Conservation (phyloP, 1,140 invertebrate species). For the Coenobita brevimanus region DNA sequence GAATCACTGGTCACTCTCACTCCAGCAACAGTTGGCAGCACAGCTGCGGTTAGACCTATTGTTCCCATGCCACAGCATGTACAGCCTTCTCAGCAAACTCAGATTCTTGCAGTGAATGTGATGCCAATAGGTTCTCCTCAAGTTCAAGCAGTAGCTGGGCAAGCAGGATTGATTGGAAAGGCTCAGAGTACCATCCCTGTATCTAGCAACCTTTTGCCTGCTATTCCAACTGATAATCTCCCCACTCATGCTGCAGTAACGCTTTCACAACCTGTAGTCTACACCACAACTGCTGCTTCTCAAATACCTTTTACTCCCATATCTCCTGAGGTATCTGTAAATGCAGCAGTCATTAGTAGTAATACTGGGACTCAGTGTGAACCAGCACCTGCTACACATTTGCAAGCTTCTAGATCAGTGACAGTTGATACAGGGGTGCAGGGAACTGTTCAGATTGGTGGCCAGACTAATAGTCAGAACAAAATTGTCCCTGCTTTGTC, state of each 20-base stretch:
- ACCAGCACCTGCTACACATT: background rate
- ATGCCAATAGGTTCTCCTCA: constrained; percentile 47
- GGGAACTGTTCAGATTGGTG: background rate
- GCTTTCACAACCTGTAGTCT: background rate
- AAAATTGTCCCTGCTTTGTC: background rate
- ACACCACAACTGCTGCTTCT: constrained; percentile 16
- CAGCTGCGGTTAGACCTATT: constrained; percentile 55
- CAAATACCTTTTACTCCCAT: background rate
- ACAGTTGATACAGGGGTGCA: background rate
- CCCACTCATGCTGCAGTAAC: background rate
- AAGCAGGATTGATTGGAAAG: constrained; percentile 22
- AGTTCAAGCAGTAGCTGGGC: constrained; percentile 31
- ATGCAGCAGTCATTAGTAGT: background rate
- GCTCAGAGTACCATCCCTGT: background rate
- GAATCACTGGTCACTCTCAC: constrained; percentile 69
- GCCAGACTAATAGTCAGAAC: background rate
- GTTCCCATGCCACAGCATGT: constrained; percentile 44
- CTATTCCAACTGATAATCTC: background rate
- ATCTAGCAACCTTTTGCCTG: constrained; percentile 4
- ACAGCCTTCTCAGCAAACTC: constrained; percentile 36
- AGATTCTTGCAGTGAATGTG: constrained; percentile 59
- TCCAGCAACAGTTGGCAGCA: constrained; percentile 65
- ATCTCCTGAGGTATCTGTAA: background rate
- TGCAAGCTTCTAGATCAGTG: background rate
- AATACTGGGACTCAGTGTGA: background rate